Conservation (phyloP, 1,140 invertebrate genomes). For the Brachystomella parvula region DNA sequence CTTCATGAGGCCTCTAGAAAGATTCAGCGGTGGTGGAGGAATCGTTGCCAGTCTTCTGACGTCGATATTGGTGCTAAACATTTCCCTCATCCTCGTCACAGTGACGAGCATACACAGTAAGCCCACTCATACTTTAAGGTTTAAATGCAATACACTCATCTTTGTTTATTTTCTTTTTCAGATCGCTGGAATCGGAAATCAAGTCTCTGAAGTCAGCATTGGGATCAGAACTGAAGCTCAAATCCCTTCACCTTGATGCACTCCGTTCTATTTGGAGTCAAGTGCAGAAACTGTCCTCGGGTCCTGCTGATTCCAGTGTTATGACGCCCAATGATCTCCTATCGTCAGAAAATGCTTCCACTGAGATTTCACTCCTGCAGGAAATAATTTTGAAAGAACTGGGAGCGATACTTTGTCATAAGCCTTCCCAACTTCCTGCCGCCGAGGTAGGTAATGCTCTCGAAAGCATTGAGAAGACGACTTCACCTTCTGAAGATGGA, state of each 20-base stretch:
- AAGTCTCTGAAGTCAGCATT: background rate
- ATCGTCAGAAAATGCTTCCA: conserved; percentile 17
- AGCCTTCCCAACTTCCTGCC: background rate
- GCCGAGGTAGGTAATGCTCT: too few species aligned
- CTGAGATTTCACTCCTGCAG: conserved; percentile 25
- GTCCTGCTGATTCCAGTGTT: conserved; percentile 5
- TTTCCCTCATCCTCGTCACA: background rate
- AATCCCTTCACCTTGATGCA: conserved; percentile 20
- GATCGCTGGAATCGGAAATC: background rate
- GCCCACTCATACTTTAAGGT: conserved; percentile 15
- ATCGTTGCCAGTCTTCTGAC: background rate
- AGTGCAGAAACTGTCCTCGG: conserved; percentile 12
- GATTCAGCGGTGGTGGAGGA: conserved; percentile 25
- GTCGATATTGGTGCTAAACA: conserved; percentile 18
- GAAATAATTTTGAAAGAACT: conserved; percentile 26
- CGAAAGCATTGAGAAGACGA: too few species aligned
- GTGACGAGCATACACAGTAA: conserved; percentile 14
- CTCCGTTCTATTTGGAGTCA: conserved; percentile 13
- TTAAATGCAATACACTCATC: conserved; percentile 3
- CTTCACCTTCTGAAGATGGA: too few species aligned
- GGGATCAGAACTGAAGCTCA: conserved; percentile 14
- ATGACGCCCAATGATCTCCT: conserved; percentile 34
- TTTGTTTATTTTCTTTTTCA: background rate
- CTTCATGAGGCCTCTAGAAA: conserved; percentile 7
- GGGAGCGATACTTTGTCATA: conserved; percentile 20